Base-by-base conservation (phyloP, 1,140 invertebrate genomes). In the Lasioglossum albipes region DNA sequence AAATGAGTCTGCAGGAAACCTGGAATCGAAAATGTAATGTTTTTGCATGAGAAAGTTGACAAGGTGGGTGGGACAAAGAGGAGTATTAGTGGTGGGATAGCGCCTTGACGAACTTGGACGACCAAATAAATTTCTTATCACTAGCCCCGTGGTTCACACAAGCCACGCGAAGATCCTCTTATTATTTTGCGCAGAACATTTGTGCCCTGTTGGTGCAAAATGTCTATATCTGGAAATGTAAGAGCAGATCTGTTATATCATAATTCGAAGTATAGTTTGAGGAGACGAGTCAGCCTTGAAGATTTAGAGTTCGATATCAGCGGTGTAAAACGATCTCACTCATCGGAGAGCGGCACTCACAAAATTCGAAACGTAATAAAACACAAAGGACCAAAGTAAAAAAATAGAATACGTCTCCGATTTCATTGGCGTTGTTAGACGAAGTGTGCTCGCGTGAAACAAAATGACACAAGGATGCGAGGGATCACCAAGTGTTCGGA, bases 361-460 rank as follows among this genome's bases (percentile, higher is more conserved):
- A 59, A 59, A 59, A 59, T 59, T 59, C 69, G 69, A 59, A 36
- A 57, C 69, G 31, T 59, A 71, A 57, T 74, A 54, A 27, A 27
- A 49, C 36, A 2, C 20, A 70, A 49, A 45, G 77, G 77, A 79
- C 77, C 77, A 79, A 49, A 49, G 45, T 49, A 49, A 49, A 49
- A 45, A 79, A 45, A 57, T 65, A 74, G 62, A 74, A 13, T 57
- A 66, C 27, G 62, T 79, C 22, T 36, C 57, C 67, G 27, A 20
- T 6, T 67, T 22, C 12, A 57, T 59, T n/a, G 59, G 36, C n/a
- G 41, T 73, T 54, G 36, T 49, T 7, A 41, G 54, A 65, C 27
- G 7, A 54, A 13, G 16, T 49, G 13, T n/a, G 2, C 9, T 57
- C 61, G 2, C 27, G 18, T 20, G 13, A 20, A 22, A n/a, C 7